A percentile compares a stretch with the other conserved stretches of the same genome.
These are phyloP conservation scores for Pasiphila rectangulata DNA, from an alignment of 2,888 invertebrate species.

Conservation along the genomic window DNA sequence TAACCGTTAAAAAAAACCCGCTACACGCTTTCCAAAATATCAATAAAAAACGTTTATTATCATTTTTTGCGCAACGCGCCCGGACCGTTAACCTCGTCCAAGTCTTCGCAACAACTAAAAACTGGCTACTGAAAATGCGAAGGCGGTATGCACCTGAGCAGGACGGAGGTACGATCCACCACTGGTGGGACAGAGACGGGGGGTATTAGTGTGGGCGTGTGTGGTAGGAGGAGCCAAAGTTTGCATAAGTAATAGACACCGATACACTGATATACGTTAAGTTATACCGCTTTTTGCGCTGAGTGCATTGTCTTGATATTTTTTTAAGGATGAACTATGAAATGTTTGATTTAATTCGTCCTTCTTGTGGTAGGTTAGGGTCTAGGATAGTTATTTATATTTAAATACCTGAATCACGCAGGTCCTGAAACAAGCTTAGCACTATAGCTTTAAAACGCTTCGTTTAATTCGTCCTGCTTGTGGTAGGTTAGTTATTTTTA, in stretches of 20 bases:
- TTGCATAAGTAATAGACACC: constrained; percentile 62
- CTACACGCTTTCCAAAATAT: constrained; percentile 20
- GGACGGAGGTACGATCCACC: constrained; percentile 44
- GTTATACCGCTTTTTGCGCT: constrained; percentile 53
- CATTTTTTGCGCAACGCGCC: constrained; percentile 43
- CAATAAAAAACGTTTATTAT: constrained; percentile 38
- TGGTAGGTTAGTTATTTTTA: too few species aligned
- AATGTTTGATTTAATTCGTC: constrained; percentile 52
- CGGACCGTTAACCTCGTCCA: constrained; percentile 59
- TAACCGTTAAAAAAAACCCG: constrained; percentile 19
- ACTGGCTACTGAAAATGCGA: constrained; percentile 64
- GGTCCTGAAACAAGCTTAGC: too few species aligned
- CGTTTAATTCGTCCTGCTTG: too few species aligned
- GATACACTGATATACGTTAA: constrained; percentile 59
- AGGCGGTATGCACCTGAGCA: constrained; percentile 63
- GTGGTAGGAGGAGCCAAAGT: constrained; percentile 59
- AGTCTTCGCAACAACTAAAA: constrained; percentile 75
- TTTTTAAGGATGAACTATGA: constrained; percentile 62
- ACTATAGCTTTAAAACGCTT: too few species aligned
- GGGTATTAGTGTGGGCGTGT: constrained; percentile 59
- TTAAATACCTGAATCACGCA: constrained; percentile 5
- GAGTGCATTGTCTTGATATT: constrained; percentile 72
- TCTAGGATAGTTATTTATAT: constrained; percentile 31
- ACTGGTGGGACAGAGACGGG: constrained; percentile 43
- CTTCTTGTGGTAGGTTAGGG: constrained; percentile 61